Base-by-base conservation (phyloP, 1,140 invertebrate species). In the Lordiphosa stackelbergi region DNA sequence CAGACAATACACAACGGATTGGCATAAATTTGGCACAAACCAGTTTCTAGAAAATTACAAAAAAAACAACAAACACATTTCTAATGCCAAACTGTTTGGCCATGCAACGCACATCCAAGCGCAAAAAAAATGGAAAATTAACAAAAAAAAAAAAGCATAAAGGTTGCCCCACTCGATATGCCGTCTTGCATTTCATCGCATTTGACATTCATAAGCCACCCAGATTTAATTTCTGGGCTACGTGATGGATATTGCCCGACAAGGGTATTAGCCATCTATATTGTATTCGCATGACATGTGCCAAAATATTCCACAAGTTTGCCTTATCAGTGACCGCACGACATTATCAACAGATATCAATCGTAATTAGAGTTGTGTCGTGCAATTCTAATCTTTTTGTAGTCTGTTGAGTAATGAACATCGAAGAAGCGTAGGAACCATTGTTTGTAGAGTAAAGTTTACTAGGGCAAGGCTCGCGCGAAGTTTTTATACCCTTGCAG, bases 61-160 rank as follows among this genome's bases (percentile, higher is more conserved):
- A 60, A 49, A 8, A 19, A 46, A 40, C 66, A 47, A 58, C 55
- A 64, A 74, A 61, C 51, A 65, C 64, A 77, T 78, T 77, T 64
- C 69, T 78, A 73, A 55, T 65, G 64, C 64, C 42, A 52, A 57
- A 16, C 61, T 72, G 38, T 57, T 78, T 64, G 51, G 5, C 37
- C 56, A 74, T 75, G 52, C 56, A 38, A 24, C 38, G 41, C 53
- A 43, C 73, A 65, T 69, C 65, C 72, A 45, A 38, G 42, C 24
- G 45, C 47, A 55, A 66, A 63, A 45, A 59, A 63, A 3, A n/a
- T n/a, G n/a, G n/a, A n/a, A n/a, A n/a, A n/a, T n/a, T n/a, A n/a
- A n/a, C 3, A 3, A 3, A 22, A 22, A 22, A 3, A 22, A 22
- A 46, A 11, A 9, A 35, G 11, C 28, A 19, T 28, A 28, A 45